phyloP scores from a whole-genome alignment of 2,888 invertebrate species.

The Lumbricus terrestris region DNA sequence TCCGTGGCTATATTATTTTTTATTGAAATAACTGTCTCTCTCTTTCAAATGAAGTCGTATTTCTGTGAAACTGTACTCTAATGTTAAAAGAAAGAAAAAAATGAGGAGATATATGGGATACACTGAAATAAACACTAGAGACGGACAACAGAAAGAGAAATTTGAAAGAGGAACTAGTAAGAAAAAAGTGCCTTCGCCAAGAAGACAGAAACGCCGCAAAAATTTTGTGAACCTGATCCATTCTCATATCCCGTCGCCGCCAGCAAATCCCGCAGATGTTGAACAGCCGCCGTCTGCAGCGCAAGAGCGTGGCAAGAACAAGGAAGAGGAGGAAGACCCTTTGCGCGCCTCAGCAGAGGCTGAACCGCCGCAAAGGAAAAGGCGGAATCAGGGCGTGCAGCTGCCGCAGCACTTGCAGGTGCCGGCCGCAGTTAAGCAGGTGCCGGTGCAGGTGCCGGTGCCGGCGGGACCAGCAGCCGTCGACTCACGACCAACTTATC shows the following conservation, averaged over 20 bases:
- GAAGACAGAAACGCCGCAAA: not conserved
- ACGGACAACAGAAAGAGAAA: not conserved
- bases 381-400: not conserved
- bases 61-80: not conserved
- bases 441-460: not conserved
- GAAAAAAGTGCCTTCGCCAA: not conserved
- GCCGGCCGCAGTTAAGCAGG: too few relatives aligned
- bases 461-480: not conserved
- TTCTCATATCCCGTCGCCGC: not conserved
- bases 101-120: not conserved
- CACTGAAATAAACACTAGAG: not conserved
- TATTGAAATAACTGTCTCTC: not conserved
- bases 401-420: too few relatives aligned
- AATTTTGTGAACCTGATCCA: not conserved
- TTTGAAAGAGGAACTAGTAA: not conserved
- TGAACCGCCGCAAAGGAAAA: not conserved
- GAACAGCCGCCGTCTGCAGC: not conserved
- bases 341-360: not conserved
- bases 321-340: not conserved
- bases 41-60: not conserved
- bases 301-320: not conserved
- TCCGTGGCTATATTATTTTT: conserved; percentile 3
- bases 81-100: not conserved
- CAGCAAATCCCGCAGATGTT: not conserved
- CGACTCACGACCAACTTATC: conserved; percentile 44